A percentile compares a stretch with the other conserved stretches of the same genome.
These are phyloP conservation scores for Characodon lateralis DNA, from an alignment of 2,797 vertebrate species.

Conservation along the genomic window DNA sequence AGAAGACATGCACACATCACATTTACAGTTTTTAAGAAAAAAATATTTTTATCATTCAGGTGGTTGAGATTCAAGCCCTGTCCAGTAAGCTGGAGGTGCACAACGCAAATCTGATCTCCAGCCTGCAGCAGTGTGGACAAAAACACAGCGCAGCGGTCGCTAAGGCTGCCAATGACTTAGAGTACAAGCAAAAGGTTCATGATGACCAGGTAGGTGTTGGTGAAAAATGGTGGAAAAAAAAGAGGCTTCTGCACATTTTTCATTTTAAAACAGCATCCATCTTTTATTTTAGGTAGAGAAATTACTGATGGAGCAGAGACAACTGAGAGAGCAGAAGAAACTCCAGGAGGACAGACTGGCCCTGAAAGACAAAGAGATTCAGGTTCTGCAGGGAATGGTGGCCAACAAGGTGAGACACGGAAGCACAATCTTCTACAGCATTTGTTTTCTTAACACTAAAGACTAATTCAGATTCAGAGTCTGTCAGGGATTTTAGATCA, in stretches of 20 bases:
- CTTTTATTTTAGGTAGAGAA: constrained; percentile 61
- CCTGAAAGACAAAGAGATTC: constrained; percentile 50
- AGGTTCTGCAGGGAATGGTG: constrained; percentile 37
- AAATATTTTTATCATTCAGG: constrained; percentile 49
- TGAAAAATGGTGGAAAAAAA: background rate
- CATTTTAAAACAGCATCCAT: background rate
- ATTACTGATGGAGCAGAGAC: constrained; percentile 72
- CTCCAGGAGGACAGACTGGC: constrained; percentile 54
- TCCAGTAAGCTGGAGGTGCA: constrained; percentile 76
- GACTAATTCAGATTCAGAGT: background rate
- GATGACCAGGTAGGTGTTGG: constrained; percentile 61
- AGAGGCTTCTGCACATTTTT: background rate
- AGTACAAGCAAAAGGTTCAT: constrained; percentile 59
- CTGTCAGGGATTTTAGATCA: background rate
- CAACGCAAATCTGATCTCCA: constrained; percentile 50
- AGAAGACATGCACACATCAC: background rate
- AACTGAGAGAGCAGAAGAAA: constrained; percentile 70
- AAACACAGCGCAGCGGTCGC: background rate
- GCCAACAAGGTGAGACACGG: constrained; percentile 39
- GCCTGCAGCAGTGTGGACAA: constrained; percentile 58
- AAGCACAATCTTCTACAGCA: background rate
- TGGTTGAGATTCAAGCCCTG: constrained; percentile 69
- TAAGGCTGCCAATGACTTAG: constrained; percentile 20
- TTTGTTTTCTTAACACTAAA: background rate
- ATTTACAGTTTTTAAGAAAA: background rate